A percentile compares a stretch with the other conserved stretches of the same genome.
These are phyloP conservation scores for Heterochromis multidens DNA, from an alignment of 2,113 vertebrate species.

Conservation along the genomic window DNA sequence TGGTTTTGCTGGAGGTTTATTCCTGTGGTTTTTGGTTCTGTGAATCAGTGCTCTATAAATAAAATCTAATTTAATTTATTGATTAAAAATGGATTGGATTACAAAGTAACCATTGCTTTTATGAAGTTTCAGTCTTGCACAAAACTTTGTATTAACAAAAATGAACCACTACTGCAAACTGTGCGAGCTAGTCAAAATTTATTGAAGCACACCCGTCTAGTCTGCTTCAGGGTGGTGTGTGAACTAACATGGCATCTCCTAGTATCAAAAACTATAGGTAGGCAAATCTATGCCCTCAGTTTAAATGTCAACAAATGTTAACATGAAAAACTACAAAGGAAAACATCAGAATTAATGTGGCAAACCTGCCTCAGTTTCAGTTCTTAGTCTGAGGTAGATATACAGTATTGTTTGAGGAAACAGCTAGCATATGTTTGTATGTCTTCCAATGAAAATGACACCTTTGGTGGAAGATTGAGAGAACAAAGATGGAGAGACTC, in stretches of 20 bases:
- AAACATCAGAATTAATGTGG: background rate
- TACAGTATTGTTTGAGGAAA: background rate
- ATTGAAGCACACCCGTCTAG: background rate
- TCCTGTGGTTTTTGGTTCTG: background rate
- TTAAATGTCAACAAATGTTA: background rate
- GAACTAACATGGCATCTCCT: background rate
- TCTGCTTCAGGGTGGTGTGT: background rate
- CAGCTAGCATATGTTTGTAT: background rate
- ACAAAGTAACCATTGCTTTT: background rate
- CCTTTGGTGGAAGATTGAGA: background rate
- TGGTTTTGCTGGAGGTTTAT: background rate
- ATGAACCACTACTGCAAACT: background rate
- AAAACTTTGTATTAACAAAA: background rate
- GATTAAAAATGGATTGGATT: background rate
- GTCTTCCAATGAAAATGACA: constrained; percentile 2
- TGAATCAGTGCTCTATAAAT: background rate
- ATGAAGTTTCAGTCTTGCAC: background rate
- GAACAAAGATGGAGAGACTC: constrained; percentile 31
- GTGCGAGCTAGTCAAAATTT: background rate
- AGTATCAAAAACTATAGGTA: background rate
- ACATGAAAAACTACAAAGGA: background rate
- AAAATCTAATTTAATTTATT: background rate
- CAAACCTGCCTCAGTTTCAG: background rate
- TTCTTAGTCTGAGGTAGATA: background rate
- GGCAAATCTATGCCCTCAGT: background rate